Evolutionary conservation across 2,113 vertebrate species (phyloP), one percentile per base, ranked within the genome.

Genomic region (Cygnus atratus): DNA sequence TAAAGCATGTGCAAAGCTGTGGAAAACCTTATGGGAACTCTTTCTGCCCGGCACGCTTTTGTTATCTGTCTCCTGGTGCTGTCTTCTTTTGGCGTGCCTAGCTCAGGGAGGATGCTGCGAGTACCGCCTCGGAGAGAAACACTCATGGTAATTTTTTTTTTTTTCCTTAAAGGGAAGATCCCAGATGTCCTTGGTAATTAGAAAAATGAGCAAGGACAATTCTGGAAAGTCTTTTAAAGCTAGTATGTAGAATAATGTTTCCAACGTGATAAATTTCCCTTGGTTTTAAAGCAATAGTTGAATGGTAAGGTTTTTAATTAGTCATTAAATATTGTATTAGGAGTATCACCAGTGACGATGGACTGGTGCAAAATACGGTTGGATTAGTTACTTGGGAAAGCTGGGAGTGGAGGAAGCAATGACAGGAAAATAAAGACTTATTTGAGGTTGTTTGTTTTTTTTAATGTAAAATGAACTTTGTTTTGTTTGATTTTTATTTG

Each of bases 111-210:
- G 68, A 55, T 63, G 91, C 83, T 33, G 57, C 43, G 70, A 48
- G 58, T 88, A 54, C 22, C 41, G 48, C 75, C 87, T 72, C 17
- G 39, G 43, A 92, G 67, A 85, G 81, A 84, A 95, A 82, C 35
- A 80, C 61, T 63, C 19, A 4, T 33, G 54, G 87, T 77, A 72
- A 46, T 82, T 90, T 78, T 43, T 68, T 78, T 43, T 68, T 65
- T 65, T 77, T 19, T 17, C 54, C 59, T 83, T 71, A 67, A 93
- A 95, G 74, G 25, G 88, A 90, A 92, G 84, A 84, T 96, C 94
- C 95, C 95, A 59, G 75, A 87, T 90, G 95, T 94, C 95, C 91
- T 95, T 87, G 91, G 41, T 97, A 96, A 97, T 94, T 93, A 96
- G 93, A 94, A 95, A 96, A 96, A 94, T 94, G 93, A 97, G 88